Evolutionary conservation across 1,140 invertebrate genomes (phyloP).

Genomic region (Zaprionus ghesquierei): DNA sequence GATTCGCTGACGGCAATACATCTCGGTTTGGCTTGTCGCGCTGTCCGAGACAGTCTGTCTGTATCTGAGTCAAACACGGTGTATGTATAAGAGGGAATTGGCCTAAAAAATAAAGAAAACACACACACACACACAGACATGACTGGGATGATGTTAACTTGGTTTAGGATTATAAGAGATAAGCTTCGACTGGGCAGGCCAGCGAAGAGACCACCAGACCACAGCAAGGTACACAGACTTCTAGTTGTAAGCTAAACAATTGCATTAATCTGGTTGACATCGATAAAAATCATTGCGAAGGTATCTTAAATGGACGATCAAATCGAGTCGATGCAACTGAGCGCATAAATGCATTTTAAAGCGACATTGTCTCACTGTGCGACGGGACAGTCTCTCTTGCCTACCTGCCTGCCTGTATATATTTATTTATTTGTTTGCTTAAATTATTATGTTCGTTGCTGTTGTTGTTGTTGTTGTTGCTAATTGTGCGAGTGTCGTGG

Average conservation of each 20-base stretch:
- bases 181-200: not conserved
- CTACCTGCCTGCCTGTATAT: not conserved
- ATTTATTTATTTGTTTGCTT: conserved; percentile 47
- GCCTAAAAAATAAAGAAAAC: conserved; percentile 38
- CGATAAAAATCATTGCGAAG: conserved; percentile 70
- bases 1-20: conserved; percentile 69
- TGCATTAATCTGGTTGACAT: conserved; percentile 39
- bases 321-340: conserved; percentile 10
- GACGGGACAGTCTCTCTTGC: not conserved
- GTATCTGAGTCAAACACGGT: conserved; percentile 26
- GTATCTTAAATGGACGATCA: conserved; percentile 64
- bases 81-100: conserved; percentile 59
- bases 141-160: not conserved
- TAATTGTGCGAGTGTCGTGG: conserved; percentile 68
- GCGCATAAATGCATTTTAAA: conserved; percentile 74
- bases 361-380: conserved; percentile 13
- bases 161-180: not conserved
- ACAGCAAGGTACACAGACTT: not conserved
- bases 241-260: conserved; percentile 9
- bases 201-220: too few relatives aligned
- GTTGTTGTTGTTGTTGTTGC: conserved; percentile 26
- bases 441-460: conserved; percentile 40
- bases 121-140: not conserved
- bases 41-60: conserved; percentile 21
- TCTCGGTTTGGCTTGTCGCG: conserved; percentile 61